Evolutionary conservation across 1,140 invertebrate species (phyloP).

Genomic region (Cydia pomonella): DNA sequence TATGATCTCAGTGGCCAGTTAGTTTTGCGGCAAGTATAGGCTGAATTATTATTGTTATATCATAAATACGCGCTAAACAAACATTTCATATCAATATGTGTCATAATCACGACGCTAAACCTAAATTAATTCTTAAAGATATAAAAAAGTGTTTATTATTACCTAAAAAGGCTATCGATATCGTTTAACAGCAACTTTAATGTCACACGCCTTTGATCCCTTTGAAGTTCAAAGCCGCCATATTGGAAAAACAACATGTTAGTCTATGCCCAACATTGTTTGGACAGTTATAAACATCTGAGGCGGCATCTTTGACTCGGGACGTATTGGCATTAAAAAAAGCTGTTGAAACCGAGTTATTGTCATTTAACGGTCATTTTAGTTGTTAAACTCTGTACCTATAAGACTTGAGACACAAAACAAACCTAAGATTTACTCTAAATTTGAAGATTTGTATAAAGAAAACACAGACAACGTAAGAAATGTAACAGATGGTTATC

Average conservation of each 20-base stretch:
- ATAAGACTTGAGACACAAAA: background rate
- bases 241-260: slow-evolving; percentile 28
- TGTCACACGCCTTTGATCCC: slow-evolving; percentile 28
- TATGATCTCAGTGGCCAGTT: too few species aligned
- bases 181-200: slow-evolving; percentile 23
- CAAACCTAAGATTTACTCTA: background rate
- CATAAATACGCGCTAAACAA: background rate
- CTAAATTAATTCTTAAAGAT: background rate
- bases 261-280: slow-evolving; percentile 31
- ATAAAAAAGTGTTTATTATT: slow-evolving; percentile 9
- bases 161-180: slow-evolving; percentile 13
- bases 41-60: too few species aligned
- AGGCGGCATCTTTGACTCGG: slow-evolving; percentile 14
- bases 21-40: too few species aligned
- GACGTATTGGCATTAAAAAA: slow-evolving; percentile 29
- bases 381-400: background rate
- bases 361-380: slow-evolving; percentile 27
- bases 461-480: background rate
- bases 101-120: background rate
- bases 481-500: background rate
- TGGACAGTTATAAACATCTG: slow-evolving; percentile 25
- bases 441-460: background rate
- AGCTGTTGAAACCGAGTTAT: slow-evolving; percentile 28
- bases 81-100: background rate
- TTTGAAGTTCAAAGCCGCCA: slow-evolving; percentile 25